phyloP scores from a whole-genome alignment of 1,140 invertebrate genomes.

The Ditylenchus dipsaci region DNA sequence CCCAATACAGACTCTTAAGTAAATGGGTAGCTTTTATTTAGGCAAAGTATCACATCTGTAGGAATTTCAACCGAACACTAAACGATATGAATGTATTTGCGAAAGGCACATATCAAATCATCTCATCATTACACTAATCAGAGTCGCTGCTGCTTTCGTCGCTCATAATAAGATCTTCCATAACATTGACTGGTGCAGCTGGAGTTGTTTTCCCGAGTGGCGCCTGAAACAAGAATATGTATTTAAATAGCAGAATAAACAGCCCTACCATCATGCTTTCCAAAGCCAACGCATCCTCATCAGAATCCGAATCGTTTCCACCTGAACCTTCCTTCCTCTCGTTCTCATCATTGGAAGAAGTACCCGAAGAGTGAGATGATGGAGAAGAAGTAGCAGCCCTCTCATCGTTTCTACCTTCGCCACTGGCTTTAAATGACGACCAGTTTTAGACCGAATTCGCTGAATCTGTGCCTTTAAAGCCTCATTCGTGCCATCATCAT shows the following conservation, averaged over 20 bases:
- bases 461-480: background rate
- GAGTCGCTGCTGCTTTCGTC: background rate
- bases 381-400: background rate
- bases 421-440: background rate
- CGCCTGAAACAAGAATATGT: background rate
- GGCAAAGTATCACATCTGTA: no score
- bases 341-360: background rate
- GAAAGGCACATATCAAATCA: background rate
- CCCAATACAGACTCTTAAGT: no score
- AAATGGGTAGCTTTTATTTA: no score
- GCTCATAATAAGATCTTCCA: background rate
- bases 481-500: background rate
- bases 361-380: background rate
- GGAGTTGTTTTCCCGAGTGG: background rate
- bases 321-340: background rate
- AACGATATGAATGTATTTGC: no score
- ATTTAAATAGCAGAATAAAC: no score
- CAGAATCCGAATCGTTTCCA: background rate
- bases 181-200: background rate
- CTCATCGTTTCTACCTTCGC: background rate
- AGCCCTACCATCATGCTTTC: background rate
- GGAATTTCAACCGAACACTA: no score
- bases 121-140: background rate
- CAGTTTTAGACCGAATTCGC: background rate
- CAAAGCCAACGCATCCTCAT: background rate